Conservation (phyloP, 1,140 invertebrate genomes). For the Lepidotrigona ventralis region DNA sequence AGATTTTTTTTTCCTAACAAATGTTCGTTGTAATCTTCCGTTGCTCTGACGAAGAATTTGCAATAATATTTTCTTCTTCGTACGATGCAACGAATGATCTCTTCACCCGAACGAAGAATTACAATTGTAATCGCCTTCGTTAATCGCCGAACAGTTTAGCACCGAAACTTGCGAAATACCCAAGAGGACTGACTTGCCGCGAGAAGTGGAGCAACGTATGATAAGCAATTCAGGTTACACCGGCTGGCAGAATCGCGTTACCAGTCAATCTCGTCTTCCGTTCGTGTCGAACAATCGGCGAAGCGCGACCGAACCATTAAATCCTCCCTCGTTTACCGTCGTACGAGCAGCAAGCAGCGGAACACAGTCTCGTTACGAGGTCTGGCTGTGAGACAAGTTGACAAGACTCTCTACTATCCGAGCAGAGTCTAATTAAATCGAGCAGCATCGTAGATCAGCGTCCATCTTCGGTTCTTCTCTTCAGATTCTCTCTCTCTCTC, state of each 20-base stretch:
- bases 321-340: slow-evolving; percentile 6
- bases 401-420: slow-evolving; percentile 52
- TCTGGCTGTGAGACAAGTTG: slow-evolving; percentile 43
- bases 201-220: background rate
- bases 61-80: background rate
- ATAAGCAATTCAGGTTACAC: background rate
- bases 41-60: too few species aligned
- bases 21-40: too few species aligned
- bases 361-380: slow-evolving; percentile 30
- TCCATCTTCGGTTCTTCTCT: slow-evolving; percentile 26
- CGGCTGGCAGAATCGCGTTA: background rate
- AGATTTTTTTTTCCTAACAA: too few species aligned
- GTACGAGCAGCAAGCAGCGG: background rate
- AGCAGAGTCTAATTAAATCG: slow-evolving; percentile 60
- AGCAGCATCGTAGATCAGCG: slow-evolving; percentile 30
- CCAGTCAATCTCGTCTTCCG: background rate
- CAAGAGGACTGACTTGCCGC: background rate
- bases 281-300: slow-evolving; percentile 5
- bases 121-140: too few species aligned
- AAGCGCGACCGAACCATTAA: slow-evolving; percentile 17
- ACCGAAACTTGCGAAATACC: background rate
- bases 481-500: background rate
- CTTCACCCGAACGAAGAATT: too few species aligned
- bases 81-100: background rate
- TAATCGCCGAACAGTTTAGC: background rate